A percentile compares a stretch with the other conserved stretches of the same genome.
Conservation (phyloP, 2,797 vertebrate genomes). For the Varecia variegata region DNA sequence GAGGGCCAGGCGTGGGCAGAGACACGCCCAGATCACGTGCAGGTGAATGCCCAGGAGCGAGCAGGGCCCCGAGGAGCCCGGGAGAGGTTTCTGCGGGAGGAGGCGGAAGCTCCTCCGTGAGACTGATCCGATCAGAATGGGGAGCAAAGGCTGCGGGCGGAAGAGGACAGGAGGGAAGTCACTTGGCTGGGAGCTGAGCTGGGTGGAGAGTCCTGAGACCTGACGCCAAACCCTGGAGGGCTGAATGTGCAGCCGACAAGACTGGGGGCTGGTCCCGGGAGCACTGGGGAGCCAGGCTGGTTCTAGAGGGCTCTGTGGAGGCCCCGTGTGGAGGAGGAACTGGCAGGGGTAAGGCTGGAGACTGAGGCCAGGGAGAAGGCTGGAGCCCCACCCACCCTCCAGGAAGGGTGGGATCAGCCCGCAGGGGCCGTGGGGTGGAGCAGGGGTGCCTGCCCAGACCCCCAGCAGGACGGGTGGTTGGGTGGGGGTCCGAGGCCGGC, state of each 20-base stretch:
- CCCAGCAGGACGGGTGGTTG: background rate
- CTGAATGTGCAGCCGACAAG: fast-evolving
- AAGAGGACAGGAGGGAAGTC: fast-evolving
- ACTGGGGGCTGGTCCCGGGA: fast-evolving
- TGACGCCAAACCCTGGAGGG: background rate
- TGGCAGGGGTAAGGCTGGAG: background rate
- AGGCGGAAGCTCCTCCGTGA: background rate
- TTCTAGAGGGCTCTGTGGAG: background rate
- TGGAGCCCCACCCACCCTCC: fast-evolving
- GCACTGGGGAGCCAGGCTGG: background rate
- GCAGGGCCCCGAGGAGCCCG: background rate
- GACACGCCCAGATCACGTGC: fast-evolving
- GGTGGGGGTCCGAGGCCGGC: no score
- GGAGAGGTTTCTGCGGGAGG: background rate
- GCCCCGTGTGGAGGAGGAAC: background rate
- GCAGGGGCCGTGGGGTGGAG: background rate
- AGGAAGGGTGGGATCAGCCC: fast-evolving
- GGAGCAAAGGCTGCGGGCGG: fast-evolving
- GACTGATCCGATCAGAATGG: background rate
- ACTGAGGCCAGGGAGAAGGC: background rate
- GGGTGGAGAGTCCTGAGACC: fast-evolving
- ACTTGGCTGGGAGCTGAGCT: background rate
- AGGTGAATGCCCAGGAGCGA: fast-evolving
- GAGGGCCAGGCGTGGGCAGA: background rate
- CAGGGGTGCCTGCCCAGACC: background rate